These are phyloP conservation scores for Phortica variegata DNA, from an alignment of 1,140 invertebrate genomes.

Conservation along the genomic window DNA sequence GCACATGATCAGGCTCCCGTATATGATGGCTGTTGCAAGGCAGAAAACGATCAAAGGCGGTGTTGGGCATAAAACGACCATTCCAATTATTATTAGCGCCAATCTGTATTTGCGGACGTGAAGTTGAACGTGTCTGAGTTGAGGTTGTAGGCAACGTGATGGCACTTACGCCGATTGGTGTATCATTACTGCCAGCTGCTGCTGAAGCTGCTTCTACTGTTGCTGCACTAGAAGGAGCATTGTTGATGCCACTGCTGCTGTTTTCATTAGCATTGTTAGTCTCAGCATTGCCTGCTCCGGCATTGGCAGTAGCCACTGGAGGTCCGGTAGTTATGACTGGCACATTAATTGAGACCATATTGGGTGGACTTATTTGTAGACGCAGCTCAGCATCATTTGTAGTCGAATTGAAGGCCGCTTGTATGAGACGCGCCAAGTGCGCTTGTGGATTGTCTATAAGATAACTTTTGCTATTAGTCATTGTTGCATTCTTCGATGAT, in stretches of 20 bases:
- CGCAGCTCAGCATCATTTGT: slow-evolving; percentile 37
- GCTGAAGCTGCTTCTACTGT: slow-evolving; percentile 24
- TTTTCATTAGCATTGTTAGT: neutral
- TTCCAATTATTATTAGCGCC: slow-evolving; percentile 47
- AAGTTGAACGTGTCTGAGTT: slow-evolving; percentile 67
- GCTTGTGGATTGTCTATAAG: slow-evolving; percentile 42
- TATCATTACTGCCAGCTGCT: slow-evolving; percentile 39
- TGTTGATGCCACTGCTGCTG: neutral
- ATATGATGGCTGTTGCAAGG: slow-evolving; percentile 57
- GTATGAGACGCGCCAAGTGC: slow-evolving; percentile 61
- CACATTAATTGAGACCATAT: slow-evolving; percentile 49
- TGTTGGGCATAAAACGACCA: slow-evolving; percentile 49
- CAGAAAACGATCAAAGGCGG: slow-evolving; percentile 54
- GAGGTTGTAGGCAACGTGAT: slow-evolving; percentile 69
- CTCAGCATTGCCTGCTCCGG: slow-evolving; percentile 12
- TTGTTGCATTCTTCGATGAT: neutral
- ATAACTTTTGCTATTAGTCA: too few species aligned
- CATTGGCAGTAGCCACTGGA: slow-evolving; percentile 15
- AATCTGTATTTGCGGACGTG: slow-evolving; percentile 66
- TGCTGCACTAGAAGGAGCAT: slow-evolving; percentile 6
- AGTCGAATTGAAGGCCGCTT: slow-evolving; percentile 59
- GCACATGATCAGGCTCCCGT: slow-evolving; percentile 33
- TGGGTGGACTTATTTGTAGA: slow-evolving; percentile 46
- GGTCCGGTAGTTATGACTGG: slow-evolving; percentile 22
- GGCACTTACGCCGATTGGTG: slow-evolving; percentile 58